These are phyloP conservation scores for Pelobates cultripes DNA, from an alignment of 2,797 vertebrate species.

Conservation along the genomic window DNA sequence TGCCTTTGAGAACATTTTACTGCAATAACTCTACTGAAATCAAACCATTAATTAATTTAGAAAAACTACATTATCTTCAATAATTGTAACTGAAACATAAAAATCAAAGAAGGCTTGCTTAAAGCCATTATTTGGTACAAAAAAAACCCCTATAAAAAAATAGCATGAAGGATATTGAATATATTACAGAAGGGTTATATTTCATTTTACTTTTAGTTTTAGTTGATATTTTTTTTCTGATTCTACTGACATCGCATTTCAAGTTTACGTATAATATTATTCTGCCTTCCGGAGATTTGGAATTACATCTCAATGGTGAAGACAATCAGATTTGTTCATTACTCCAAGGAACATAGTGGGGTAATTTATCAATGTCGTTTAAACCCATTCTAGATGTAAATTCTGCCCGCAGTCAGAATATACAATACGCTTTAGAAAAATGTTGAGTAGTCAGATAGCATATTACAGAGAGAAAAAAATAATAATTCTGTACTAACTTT, in stretches of 20 bases:
- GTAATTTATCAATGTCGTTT: constrained; percentile 55
- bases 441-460: constrained; percentile 15
- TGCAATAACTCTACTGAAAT: no score
- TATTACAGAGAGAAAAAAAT: constrained; percentile 7
- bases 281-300: constrained; percentile 44
- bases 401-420: constrained; percentile 44
- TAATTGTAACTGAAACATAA: no score
- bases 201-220: constrained; percentile 25
- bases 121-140: no score
- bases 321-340: constrained; percentile 55
- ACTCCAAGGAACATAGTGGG: constrained; percentile 42
- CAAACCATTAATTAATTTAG: no score
- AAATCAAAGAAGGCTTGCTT: no score
- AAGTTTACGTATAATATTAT: constrained; percentile 47
- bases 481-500: constrained; percentile 12
- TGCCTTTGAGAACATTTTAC: no score
- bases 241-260: constrained; percentile 26
- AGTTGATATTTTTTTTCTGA: constrained; percentile 24
- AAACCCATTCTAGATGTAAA: constrained; percentile 48
- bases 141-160: background rate
- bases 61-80: no score
- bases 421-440: constrained; percentile 46
- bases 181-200: background rate
- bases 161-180: background rate
- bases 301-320: constrained; percentile 47